These are phyloP conservation scores for Hypomecis atomaria DNA, from an alignment of 2,888 invertebrate species.

Conservation along the genomic window DNA sequence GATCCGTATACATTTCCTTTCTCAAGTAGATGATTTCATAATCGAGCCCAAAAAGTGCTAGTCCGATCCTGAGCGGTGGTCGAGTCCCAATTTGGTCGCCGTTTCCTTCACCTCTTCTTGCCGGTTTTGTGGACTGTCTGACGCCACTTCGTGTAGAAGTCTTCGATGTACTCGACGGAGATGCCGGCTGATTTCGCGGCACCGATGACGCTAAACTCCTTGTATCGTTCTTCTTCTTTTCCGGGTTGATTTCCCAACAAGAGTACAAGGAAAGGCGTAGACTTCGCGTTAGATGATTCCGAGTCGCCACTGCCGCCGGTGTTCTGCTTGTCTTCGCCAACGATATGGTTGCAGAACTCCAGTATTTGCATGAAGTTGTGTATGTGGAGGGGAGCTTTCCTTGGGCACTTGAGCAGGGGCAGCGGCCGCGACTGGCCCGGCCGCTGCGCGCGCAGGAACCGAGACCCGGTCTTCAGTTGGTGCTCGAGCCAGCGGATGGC, in stretches of 20 bases:
- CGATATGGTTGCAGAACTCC: slow-evolving; percentile 92
- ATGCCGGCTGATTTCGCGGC: slow-evolving; percentile 93
- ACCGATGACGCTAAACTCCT: slow-evolving; percentile 90
- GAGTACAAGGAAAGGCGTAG: slow-evolving; percentile 89
- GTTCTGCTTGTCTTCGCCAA: slow-evolving; percentile 68
- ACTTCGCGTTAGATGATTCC: slow-evolving; percentile 62
- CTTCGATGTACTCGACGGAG: slow-evolving; percentile 91
- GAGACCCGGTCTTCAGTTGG: slow-evolving; percentile 93
- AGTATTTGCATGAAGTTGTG: slow-evolving; percentile 92
- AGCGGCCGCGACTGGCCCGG: slow-evolving; percentile 91
- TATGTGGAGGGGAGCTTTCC: slow-evolving; percentile 75
- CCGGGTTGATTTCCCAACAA: slow-evolving; percentile 87
- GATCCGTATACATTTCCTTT: slow-evolving; percentile 33
- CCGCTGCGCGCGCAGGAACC: slow-evolving; percentile 94
- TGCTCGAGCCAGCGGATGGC: slow-evolving; percentile 97
- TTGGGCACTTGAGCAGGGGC: slow-evolving; percentile 80
- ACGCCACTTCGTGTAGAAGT: slow-evolving; percentile 94
- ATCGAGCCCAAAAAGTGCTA: slow-evolving; percentile 38
- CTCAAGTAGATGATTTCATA: slow-evolving; percentile 33
- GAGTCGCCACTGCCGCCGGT: slow-evolving; percentile 71
- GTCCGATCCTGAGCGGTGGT: slow-evolving; percentile 51
- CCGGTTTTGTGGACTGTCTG: slow-evolving; percentile 83
- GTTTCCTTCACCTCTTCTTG: slow-evolving; percentile 76
- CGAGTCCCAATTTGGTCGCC: slow-evolving; percentile 56
- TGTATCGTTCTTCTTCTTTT: slow-evolving; percentile 79